These are phyloP conservation scores for Alligator mississippiensis DNA, from an alignment of 2,113 vertebrate genomes.

Conservation along the genomic window DNA sequence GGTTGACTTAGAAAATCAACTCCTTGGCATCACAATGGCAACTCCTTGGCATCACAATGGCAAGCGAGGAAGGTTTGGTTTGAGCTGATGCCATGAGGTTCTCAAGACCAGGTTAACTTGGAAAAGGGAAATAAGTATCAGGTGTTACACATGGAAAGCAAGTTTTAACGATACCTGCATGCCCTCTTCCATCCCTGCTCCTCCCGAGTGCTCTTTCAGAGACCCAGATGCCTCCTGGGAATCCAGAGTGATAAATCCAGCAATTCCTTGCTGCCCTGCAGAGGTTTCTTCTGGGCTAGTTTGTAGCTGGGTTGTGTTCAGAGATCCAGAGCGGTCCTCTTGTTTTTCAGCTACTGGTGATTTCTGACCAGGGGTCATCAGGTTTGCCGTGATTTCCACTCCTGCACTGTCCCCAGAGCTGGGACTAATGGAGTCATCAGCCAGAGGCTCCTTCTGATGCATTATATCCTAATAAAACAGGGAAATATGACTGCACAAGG, in stretches of 20 bases:
- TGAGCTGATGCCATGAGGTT: too few species aligned
- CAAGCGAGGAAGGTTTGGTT: too few species aligned
- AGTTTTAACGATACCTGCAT: not conserved
- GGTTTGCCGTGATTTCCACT: not conserved
- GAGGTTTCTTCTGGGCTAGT: not conserved
- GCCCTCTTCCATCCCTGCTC: not conserved
- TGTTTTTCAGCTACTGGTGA: not conserved
- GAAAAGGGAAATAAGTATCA: not conserved
- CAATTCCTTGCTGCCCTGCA: too few species aligned
- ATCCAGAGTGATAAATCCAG: not conserved
- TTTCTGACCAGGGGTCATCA: not conserved
- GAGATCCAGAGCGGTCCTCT: rapidly evolving
- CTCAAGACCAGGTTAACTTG: not conserved
- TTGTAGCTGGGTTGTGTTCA: not conserved
- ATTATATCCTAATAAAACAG: not conserved
- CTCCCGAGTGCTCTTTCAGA: not conserved
- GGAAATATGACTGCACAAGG: not conserved
- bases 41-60: too few species aligned
- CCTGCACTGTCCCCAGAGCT: not conserved
- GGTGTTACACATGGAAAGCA: not conserved
- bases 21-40: too few species aligned
- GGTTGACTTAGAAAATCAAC: too few species aligned
- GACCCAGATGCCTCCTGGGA: not conserved
- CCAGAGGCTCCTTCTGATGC: not conserved
- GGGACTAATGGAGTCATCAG: too few species aligned